A percentile compares a stretch with the other conserved stretches of the same genome.
phyloP scores from a whole-genome alignment of 2,888 invertebrate species.

The Homarus gammarus region DNA sequence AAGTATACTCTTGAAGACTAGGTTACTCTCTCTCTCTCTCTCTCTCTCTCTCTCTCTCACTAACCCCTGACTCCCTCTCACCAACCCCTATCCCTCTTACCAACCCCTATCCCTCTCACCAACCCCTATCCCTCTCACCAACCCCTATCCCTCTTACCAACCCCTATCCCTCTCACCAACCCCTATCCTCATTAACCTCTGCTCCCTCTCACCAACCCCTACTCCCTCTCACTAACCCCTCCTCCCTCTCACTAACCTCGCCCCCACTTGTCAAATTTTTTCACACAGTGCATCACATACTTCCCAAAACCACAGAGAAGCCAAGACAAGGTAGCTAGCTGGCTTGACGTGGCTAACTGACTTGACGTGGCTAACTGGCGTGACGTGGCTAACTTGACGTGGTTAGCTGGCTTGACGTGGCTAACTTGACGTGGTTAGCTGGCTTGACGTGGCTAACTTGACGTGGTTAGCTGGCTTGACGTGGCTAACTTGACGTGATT shows the following conservation, averaged over 20 bases:
- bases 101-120: too few species aligned
- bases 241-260: conserved; percentile 19
- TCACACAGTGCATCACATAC: conserved; percentile 43
- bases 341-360: too few species aligned
- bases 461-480: too few species aligned
- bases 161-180: conserved; percentile 21
- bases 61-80: conserved; percentile 3
- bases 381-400: too few species aligned
- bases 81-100: not conserved
- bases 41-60: not conserved
- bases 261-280: conserved; percentile 21
- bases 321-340: too few species aligned
- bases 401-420: too few species aligned
- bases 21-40: not conserved
- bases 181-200: conserved; percentile 10
- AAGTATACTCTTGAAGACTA: not conserved
- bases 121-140: too few species aligned
- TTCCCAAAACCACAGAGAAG: conserved; percentile 32
- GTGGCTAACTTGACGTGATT: too few species aligned
- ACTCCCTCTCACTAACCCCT: not conserved
- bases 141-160: conserved; percentile 7
- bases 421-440: too few species aligned
- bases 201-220: not conserved
- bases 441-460: too few species aligned
- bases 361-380: too few species aligned